phyloP scores from a whole-genome alignment of 64 coral and sea anemone genomes.

The Cladopsammia gracilis region DNA sequence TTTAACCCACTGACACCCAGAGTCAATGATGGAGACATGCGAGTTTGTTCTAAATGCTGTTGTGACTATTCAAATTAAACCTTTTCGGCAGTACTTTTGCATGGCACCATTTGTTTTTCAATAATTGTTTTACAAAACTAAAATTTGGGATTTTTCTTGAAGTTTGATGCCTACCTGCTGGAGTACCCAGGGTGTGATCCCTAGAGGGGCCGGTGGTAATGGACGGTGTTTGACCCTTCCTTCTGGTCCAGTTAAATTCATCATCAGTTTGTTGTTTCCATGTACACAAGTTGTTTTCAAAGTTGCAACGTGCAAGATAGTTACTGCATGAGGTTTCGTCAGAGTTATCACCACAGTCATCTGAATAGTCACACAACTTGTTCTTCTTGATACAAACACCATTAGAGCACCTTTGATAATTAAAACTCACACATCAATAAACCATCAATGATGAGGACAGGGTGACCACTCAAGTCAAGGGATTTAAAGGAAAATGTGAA shows the following conservation, averaged over 20 bases:
- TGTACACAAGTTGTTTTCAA: slow-evolving; percentile 70
- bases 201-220: slow-evolving; percentile 81
- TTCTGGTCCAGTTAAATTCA: slow-evolving; percentile 86
- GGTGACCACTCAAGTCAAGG: too few species aligned
- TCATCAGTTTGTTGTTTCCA: slow-evolving; percentile 85
- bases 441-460: too few species aligned
- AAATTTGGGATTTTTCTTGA: too few species aligned
- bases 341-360: slow-evolving; percentile 92
- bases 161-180: slow-evolving; percentile 47
- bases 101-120: too few species aligned
- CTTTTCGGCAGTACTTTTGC: too few species aligned
- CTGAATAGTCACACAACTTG: slow-evolving; percentile 80
- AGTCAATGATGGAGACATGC: too few species aligned
- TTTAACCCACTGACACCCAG: too few species aligned
- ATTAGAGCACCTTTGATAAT: slow-evolving; percentile 68
- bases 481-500: too few species aligned
- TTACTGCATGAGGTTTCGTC: slow-evolving; percentile 75
- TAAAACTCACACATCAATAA: neutral
- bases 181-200: slow-evolving; percentile 90
- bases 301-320: slow-evolving; percentile 79
- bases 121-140: too few species aligned
- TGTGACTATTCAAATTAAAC: too few species aligned
- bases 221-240: slow-evolving; percentile 82
- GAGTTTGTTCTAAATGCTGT: too few species aligned
- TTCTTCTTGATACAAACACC: slow-evolving; percentile 59